Evolutionary conservation across 2,888 invertebrate species (phyloP).

Genomic region (Spisula solida): DNA sequence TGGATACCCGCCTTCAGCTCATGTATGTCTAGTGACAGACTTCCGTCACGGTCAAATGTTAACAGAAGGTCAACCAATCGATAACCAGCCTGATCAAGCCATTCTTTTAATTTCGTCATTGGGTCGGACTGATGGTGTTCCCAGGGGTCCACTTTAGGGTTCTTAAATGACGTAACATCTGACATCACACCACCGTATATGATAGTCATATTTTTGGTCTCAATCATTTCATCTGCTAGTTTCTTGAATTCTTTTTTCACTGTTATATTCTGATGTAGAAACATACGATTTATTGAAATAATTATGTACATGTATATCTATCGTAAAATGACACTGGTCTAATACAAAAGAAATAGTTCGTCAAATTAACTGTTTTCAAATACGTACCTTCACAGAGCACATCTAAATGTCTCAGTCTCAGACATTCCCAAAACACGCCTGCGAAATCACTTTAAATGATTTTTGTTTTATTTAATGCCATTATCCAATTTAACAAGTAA

Average conservation of each 20-base stretch:
- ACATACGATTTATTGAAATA: neutral
- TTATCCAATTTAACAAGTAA: too few relatives aligned
- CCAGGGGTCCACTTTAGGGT: conserved; percentile 61
- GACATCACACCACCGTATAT: conserved; percentile 80
- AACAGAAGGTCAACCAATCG: conserved; percentile 80
- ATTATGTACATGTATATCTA: neutral
- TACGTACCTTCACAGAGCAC: too few relatives aligned
- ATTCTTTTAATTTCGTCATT: conserved; percentile 81
- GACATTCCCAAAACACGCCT: too few relatives aligned
- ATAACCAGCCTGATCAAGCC: conserved; percentile 76
- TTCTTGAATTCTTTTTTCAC: conserved; percentile 80
- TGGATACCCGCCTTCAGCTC: conserved; percentile 79
- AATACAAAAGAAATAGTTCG: too few relatives aligned
- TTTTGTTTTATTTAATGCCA: too few relatives aligned
- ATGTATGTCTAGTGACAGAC: conserved; percentile 73
- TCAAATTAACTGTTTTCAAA: too few relatives aligned
- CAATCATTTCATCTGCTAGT: conserved; percentile 74
- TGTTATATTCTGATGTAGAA: conserved; percentile 76
- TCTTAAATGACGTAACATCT: conserved; percentile 65
- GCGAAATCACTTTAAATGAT: too few relatives aligned
- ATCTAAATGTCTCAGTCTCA: too few relatives aligned
- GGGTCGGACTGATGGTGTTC: conserved; percentile 75
- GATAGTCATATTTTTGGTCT: conserved; percentile 73
- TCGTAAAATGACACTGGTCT: neutral
- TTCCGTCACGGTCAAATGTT: conserved; percentile 80